A percentile compares a stretch with the other conserved stretches of the same genome.
Conservation (phyloP, 2,113 vertebrate species). For the Spizaetus ornatus region DNA sequence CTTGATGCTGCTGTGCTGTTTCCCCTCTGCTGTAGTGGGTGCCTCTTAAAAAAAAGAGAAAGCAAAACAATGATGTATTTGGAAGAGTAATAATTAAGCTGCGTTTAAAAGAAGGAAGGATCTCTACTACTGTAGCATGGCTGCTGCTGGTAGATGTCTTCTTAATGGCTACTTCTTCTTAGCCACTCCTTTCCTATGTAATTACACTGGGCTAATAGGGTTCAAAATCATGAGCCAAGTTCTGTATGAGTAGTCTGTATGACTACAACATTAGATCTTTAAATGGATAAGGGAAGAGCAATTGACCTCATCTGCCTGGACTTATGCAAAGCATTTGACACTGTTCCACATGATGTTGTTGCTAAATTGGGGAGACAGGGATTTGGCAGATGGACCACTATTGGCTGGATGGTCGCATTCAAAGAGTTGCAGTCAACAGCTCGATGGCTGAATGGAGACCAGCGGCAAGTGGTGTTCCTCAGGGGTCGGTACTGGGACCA, state of each 20-base stretch:
- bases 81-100: background rate
- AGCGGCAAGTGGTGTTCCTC: background rate
- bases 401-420: background rate
- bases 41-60: background rate
- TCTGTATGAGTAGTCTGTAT: background rate
- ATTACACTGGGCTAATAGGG: background rate
- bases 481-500: rapidly evolving
- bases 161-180: background rate
- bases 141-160: background rate
- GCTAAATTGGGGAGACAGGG: background rate
- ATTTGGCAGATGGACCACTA: background rate
- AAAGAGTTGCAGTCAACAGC: background rate
- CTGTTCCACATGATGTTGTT: background rate
- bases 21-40: background rate
- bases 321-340: background rate
- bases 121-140: background rate
- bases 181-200: background rate
- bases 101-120: background rate
- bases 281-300: background rate
- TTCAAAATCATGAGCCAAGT: background rate
- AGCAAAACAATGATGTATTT: background rate
- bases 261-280: background rate
- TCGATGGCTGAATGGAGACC: background rate
- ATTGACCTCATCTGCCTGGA: background rate
- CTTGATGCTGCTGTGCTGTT: background rate